Evolutionary conservation across 2,888 invertebrate genomes (phyloP), one percentile per base, ranked within the genome.

Genomic region (Hirtodrosophila trivittata): DNA sequence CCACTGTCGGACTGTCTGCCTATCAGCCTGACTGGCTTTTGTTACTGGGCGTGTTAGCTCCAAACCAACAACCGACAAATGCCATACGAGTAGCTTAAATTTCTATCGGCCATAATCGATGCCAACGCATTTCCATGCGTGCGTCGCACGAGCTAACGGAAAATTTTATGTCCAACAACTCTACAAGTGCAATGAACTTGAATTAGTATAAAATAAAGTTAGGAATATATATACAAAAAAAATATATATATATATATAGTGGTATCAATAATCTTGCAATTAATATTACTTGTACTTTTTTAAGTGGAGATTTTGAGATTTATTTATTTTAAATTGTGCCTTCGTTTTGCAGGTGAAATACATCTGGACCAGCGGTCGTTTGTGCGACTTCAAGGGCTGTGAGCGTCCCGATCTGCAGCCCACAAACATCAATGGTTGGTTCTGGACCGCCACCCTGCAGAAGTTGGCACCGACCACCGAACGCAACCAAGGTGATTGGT

Each of bases 381-480:
- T 96, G 45, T 97, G 97, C 88, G 97, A 97, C 91, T 97, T 97
- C 92, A 95, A 95, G 90, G 97, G 97, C 63, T 97, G 97, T 89
- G 95, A 96, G 87, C 94, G 97, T 54, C 93, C 95, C 25, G 97
- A 97, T 89, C 92, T 97, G 75, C 94, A 96, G 77, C 97, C 97
- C 28, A 92, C 94, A 67, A 93, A 93, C 52, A 91, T 96, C 69
- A 96, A 97, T 88, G 97, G 97, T 32, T 97, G 97, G 97, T 97
- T 97, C 93, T 97, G 97, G 97, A 96, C 97, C 14, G 96, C 95
- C 30, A 96, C 94, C 82, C 93, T 95, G 50, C 96, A 95, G 91
- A 97, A 97, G 90, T 91, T 97, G 81, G 95, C 97, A 0, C 95
- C 97, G 42, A 95, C 96, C 52, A 95, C 93, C 55, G 94, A 96